Base-by-base conservation (phyloP, 2,888 invertebrate species). In the Bugulina stolonifera region DNA sequence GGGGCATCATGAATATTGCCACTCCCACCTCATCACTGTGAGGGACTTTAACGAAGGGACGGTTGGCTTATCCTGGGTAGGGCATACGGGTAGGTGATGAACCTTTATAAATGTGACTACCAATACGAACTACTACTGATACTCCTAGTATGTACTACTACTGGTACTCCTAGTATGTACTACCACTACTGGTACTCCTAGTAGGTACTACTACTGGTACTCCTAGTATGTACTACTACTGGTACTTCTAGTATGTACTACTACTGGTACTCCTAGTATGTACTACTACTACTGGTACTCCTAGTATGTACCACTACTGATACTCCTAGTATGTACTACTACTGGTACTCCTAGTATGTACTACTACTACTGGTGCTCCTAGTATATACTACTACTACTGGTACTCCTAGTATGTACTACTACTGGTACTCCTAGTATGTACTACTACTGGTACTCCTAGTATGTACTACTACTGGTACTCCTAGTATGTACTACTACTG, bases 1-100 rank as follows among this genome's bases (percentile, higher is more conserved):
- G 74, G 94, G 98, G 87, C 98, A 98, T 85, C 93, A 96, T 80
- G 93, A 93, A 85, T 99, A 96, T 87, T 99, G 99, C 83, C 89
- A 99, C 76, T 97, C 98, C 18, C 99, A 98, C 85, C 94, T 98
- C 76, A 96, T 99, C 86, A 98, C 99, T 0, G 95, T 96, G 73
- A 89, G 95, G 79, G 98, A 99, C 86, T 99, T 99, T 83, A 94
- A 94, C 29, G 97, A 96, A 5, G 98, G 98, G 73, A 98, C 98
- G 25, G 87, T 99, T 55, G 99, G 99, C 35, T 87, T 99, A 64
- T 98, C 99, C 0, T 99, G 98, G 99, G 97, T 98, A 32, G 98
- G 98, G 29, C 94, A 14, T 5, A 22, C 57, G 5, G 57, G 57
- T 23, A 5, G 57, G 18, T 18, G 27, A 5, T 32, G 5, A 25